Evolutionary conservation across 2,888 invertebrate species (phyloP).

Genomic region (Platerodrilus igneus): DNA sequence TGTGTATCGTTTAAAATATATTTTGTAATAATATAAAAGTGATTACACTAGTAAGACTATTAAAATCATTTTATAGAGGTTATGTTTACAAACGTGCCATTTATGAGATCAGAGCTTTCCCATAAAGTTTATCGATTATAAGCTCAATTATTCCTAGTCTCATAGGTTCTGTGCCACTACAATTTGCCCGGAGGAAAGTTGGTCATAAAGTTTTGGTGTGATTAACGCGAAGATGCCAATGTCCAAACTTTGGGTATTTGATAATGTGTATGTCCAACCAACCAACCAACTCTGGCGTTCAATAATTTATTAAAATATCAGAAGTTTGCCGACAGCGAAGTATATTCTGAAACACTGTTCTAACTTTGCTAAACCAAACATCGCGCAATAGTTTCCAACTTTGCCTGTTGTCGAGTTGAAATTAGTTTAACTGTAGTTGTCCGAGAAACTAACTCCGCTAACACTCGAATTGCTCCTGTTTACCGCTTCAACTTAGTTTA

Average conservation of each 20-base stretch:
- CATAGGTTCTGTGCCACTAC: conserved; percentile 21
- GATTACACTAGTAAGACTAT: no score
- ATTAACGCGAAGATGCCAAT: conserved; percentile 30
- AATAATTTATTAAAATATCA: conserved; percentile 37
- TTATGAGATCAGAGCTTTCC: conserved; percentile 27
- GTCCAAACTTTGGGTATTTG: conserved; percentile 29
- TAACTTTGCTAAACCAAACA: conserved; percentile 44
- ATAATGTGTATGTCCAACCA: conserved; percentile 26
- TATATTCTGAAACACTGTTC: conserved; percentile 41
- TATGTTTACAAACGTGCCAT: conserved; percentile 18
- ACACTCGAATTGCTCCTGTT: conserved; percentile 33
- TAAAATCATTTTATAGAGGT: no score
- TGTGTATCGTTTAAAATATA: no score
- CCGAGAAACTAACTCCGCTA: conserved; percentile 34
- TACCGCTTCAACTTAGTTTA: conserved; percentile 34
- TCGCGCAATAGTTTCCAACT: conserved; percentile 45
- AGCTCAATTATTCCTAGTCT: conserved; percentile 25
- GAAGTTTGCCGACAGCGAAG: conserved; percentile 31
- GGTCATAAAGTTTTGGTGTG: conserved; percentile 21
- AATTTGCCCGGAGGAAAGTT: conserved; percentile 24
- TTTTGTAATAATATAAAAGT: no score
- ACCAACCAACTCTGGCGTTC: conserved; percentile 22
- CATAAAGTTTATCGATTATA: conserved; percentile 33
- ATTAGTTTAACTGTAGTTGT: conserved; percentile 44
- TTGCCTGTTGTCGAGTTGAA: conserved; percentile 39